A percentile compares a stretch with the other conserved stretches of the same genome.
phyloP scores from a whole-genome alignment of 2,113 vertebrate species.

The Zosterops borbonicus region DNA sequence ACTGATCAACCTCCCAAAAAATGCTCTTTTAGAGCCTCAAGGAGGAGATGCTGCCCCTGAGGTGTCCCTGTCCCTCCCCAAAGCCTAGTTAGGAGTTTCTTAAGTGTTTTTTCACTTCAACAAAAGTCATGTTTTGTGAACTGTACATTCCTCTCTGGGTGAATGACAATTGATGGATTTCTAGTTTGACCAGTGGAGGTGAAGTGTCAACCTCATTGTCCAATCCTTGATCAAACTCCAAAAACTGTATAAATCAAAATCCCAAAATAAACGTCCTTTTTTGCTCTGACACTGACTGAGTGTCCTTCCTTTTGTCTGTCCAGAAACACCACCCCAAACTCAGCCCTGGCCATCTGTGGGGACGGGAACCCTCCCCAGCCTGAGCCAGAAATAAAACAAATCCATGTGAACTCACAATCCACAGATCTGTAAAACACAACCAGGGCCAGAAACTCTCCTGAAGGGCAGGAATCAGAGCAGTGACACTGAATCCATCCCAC shows the following conservation, averaged over 20 bases:
- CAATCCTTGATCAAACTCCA: too few relatives aligned
- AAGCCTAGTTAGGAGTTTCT: not conserved
- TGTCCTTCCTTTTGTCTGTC: too few relatives aligned
- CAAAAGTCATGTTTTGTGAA: too few relatives aligned
- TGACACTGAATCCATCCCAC: not conserved
- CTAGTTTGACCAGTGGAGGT: too few relatives aligned
- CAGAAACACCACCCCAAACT: not conserved
- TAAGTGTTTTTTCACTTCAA: too few relatives aligned
- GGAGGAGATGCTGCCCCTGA: not conserved
- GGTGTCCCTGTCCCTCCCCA: not conserved
- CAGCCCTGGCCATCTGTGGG: not conserved
- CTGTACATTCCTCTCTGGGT: too few relatives aligned
- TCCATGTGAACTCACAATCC: not conserved
- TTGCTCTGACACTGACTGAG: too few relatives aligned
- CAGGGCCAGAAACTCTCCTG: not conserved
- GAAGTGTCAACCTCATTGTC: too few relatives aligned
- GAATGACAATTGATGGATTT: too few relatives aligned
- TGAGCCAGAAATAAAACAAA: not conserved
- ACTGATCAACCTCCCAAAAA: not conserved
- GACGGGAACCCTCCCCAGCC: not conserved
- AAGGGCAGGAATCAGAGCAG: not conserved
- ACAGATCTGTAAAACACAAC: rapidly evolving
- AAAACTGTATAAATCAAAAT: too few relatives aligned
- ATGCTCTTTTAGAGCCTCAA: not conserved
- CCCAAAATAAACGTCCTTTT: too few relatives aligned